Base-by-base conservation (phyloP, 1,140 invertebrate species). In the Globodera ellingtonae region DNA sequence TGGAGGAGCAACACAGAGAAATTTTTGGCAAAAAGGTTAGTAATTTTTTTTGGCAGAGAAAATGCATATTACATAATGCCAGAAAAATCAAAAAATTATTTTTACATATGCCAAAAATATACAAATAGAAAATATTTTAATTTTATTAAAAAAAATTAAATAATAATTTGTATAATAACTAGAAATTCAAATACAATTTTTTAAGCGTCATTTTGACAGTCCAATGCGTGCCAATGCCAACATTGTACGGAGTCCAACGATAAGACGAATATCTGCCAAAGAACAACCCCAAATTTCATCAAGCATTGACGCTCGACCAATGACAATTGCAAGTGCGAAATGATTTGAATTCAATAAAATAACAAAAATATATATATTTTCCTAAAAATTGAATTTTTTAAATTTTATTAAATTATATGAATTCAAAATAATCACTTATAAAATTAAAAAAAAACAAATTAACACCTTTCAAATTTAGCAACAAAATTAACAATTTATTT, bases 241-340 rank as follows among this genome's bases (percentile, higher is more conserved):
- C 1, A 13, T 0, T 21, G 46, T 70, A 10, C 67, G 67, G 35
- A 70, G 67, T 47, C 67, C 67, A 47, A 44, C 67, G 1, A 35
- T 70, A 13, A 15, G 67, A 35, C 24, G 67, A 44, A 9, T 18
- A 0, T 47, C 24, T 35, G 10, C 35, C 6, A 10, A 7, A 6
- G 35, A 35, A 13, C n/a, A 70, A 15, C 35, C 67, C 24, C 67
- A 9, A 47, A 70, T 70, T 70, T 44, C 21, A 13, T 35, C 24
- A 67, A 77, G 75, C 69, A 77, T 77, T 47, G 75, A 77, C 50
- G 7, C 75, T 6, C 52, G 65, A 77, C 75, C 75, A 10, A 18
- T 70, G 24, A 65, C 35, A 67, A 77, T 77, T 15, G 24, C 15
- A 48, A 77, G 75, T 77, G 46, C 7, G 73, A 0, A 75, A 44